These are phyloP conservation scores for Pycnomerus fuliginosus DNA, from an alignment of 2,888 invertebrate species.

Conservation along the genomic window DNA sequence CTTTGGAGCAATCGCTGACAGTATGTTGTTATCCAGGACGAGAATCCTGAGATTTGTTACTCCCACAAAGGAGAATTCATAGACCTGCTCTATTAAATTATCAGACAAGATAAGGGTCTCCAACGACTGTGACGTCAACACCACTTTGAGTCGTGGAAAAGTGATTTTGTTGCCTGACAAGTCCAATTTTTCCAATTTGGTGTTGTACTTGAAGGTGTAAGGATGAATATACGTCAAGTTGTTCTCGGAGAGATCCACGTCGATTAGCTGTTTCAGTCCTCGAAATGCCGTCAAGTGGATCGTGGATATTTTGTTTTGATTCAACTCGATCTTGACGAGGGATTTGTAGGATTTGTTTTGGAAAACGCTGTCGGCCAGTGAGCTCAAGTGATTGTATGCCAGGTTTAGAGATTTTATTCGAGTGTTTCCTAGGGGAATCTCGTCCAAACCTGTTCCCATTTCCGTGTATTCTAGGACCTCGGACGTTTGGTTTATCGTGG, in stretches of 20 bases:
- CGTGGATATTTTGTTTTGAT: slow-evolving; percentile 42
- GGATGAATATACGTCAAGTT: slow-evolving; percentile 41
- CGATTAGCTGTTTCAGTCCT: slow-evolving; percentile 39
- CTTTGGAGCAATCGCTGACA: slow-evolving; percentile 39
- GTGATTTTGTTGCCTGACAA: slow-evolving; percentile 43
- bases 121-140: slow-evolving; percentile 43
- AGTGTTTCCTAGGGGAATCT: slow-evolving; percentile 39
- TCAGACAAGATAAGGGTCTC: slow-evolving; percentile 44
- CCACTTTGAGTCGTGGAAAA: slow-evolving; percentile 41
- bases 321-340: slow-evolving; percentile 40
- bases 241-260: slow-evolving; percentile 46
- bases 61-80: slow-evolving; percentile 45
- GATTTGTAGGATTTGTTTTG: slow-evolving; percentile 40
- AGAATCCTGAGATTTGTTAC: slow-evolving; percentile 45
- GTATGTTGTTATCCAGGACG: slow-evolving; percentile 43
- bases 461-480: no score
- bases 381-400: slow-evolving; percentile 43
- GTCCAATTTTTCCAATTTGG: slow-evolving; percentile 42
- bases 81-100: slow-evolving; percentile 46
- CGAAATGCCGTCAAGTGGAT: slow-evolving; percentile 43
- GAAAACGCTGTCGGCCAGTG: slow-evolving; percentile 40
- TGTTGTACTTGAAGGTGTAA: slow-evolving; percentile 43
- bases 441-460: slow-evolving; percentile 35
- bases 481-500: no score
- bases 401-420: slow-evolving; percentile 36